Conservation (phyloP, 2,888 invertebrate genomes). For the Neoitamus cyanurus region DNA sequence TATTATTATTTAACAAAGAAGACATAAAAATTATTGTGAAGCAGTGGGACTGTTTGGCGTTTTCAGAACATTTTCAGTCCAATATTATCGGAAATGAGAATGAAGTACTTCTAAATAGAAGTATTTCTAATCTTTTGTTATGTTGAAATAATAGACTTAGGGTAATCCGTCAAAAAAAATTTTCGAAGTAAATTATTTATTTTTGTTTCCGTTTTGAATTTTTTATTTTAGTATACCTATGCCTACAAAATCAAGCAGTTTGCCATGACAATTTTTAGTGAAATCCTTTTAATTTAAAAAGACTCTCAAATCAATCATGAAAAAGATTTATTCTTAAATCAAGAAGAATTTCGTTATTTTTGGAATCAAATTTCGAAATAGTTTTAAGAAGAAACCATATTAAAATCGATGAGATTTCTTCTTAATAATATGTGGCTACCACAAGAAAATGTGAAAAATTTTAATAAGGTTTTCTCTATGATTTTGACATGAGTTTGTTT, state of each 20-base stretch:
- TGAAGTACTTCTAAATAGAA: neutral
- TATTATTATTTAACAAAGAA: neutral
- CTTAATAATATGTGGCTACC: neutral
- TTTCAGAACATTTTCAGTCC: neutral
- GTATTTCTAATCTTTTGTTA: neutral
- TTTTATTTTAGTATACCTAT: neutral
- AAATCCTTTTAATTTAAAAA: neutral
- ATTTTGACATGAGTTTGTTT: too few species aligned
- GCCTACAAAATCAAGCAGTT: too few species aligned
- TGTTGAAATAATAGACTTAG: neutral
- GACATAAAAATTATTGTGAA: neutral
- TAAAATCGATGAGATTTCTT: neutral
- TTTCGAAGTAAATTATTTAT: neutral
- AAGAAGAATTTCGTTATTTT: neutral
- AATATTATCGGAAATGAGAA: neutral
- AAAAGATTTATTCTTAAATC: neutral
- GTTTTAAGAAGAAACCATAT: neutral
- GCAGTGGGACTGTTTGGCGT: neutral
- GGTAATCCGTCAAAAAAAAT: neutral
- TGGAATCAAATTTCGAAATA: neutral
- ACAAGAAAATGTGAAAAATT: too few species aligned
- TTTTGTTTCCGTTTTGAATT: too few species aligned
- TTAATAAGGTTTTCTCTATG: too few species aligned
- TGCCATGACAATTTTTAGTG: neutral
- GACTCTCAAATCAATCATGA: neutral